Base-by-base conservation (phyloP, 2,113 vertebrate genomes). In the Protomyctophum bolini region DNA sequence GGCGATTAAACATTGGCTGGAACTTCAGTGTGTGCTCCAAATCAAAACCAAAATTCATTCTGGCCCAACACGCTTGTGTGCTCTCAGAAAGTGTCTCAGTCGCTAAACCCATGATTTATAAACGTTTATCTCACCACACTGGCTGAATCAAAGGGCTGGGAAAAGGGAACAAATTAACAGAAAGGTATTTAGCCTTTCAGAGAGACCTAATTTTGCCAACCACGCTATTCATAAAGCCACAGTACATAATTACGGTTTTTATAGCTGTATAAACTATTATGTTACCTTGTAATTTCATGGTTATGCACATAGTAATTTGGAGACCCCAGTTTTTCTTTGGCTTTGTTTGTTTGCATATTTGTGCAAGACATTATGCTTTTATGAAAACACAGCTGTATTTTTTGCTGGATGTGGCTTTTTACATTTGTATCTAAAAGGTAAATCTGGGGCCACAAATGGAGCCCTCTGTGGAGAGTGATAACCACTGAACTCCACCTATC, bases 261-360 rank as follows among this genome's bases (percentile, higher is more conserved):
- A 89, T 81, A 92, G 88, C 93, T 94, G 91, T 90, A 93, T 91
- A 94, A 93, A 94, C 85, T 76, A 88, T 92, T 93, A 93, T 87
- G 88, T 93, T 94, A 91, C 89, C 86, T 93, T 95, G 89, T 93
- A 94, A 95, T 96, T 96, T 95, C 80, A 93, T 91, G 90, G 93
- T 92, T 89, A 86, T 91, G 75, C 88, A 73, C 82, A 82, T 94
- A 92, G 86, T 81, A 89, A 87, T 84, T 94, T 95, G 86, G 91
- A 83, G 85, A 92, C 89, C 92, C 92, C 87, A 79, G 76, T 87
- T 93, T 88, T 94, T 92, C 91, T 86, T 92, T 63, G 92, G 92
- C 86, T 87, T 92, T 95, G 89, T 93, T 95, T 95, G 88, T 94
- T 95, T 95, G 85, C 62, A n/a, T 87, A 94, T 90, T 92, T 93